Percentiles rank a stretch among this genome's conserved stretches.
Conservation (phyloP, 2,888 invertebrate species). For the Drosophila kuntzei region DNA sequence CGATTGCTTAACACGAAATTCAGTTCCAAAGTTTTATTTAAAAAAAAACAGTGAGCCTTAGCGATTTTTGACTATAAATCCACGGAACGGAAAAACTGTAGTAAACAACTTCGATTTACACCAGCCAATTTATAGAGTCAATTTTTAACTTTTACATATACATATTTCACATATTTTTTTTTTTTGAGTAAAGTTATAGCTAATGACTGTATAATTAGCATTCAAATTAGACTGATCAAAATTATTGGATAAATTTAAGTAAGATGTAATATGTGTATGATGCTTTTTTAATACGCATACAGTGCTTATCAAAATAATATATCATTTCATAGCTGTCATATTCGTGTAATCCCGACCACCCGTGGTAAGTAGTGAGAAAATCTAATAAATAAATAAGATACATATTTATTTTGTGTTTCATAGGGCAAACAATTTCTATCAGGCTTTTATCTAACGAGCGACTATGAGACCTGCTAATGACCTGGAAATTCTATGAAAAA, state of each 20-base stretch:
- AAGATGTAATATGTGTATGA: background rate
- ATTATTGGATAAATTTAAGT: no score
- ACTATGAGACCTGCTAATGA: slow-evolving; percentile 29
- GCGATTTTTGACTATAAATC: no score
- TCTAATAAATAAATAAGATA: background rate
- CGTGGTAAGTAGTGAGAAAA: slow-evolving; percentile 21
- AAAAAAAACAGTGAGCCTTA: no score
- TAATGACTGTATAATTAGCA: background rate
- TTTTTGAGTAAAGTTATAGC: background rate
- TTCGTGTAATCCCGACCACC: slow-evolving; percentile 45
- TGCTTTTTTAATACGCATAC: background rate
- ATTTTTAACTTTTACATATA: background rate
- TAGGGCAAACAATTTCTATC: slow-evolving; percentile 12
- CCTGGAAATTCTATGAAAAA: slow-evolving; percentile 20
- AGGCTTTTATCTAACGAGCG: slow-evolving; percentile 21
- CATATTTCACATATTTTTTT: no score
- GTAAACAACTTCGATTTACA: background rate
- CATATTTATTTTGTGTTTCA: background rate
- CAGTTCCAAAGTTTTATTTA: no score
- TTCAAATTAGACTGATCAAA: background rate
- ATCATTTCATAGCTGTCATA: background rate
- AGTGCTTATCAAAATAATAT: background rate
- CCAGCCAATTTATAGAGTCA: background rate
- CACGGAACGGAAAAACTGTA: background rate
- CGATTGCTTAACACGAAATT: no score